These are phyloP conservation scores for Cosmopolites sordidus DNA, from an alignment of 2,888 invertebrate genomes.

Conservation along the genomic window DNA sequence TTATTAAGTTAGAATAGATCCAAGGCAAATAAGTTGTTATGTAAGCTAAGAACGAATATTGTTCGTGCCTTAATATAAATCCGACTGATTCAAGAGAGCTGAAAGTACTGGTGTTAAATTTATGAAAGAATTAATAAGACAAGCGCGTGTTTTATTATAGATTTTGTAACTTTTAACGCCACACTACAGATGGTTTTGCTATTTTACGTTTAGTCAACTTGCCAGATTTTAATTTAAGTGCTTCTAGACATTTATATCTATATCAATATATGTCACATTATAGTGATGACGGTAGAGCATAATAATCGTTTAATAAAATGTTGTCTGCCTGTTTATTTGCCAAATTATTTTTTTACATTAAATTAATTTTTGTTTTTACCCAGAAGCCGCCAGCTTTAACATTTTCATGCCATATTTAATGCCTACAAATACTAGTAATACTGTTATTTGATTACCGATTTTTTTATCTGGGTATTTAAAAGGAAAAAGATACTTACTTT, in stretches of 20 bases:
- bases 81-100: slow-evolving; percentile 9
- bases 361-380: no score
- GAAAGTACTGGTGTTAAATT: background rate
- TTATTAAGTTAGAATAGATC: slow-evolving; percentile 14
- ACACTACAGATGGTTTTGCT: slow-evolving; percentile 9
- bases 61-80: slow-evolving; percentile 17
- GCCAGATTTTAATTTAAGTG: slow-evolving; percentile 20
- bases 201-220: slow-evolving; percentile 17
- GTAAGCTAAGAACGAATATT: slow-evolving; percentile 14
- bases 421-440: no score
- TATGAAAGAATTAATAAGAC: background rate
- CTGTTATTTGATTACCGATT: no score
- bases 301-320: slow-evolving; percentile 4
- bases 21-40: slow-evolving; percentile 9
- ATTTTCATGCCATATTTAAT: no score
- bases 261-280: slow-evolving; percentile 15
- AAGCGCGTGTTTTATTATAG: background rate
- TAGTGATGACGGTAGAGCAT: slow-evolving; percentile 11
- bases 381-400: no score
- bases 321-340: slow-evolving; percentile 3
- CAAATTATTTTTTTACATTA: no score
- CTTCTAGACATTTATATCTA: slow-evolving; percentile 9
- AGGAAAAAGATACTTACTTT: slow-evolving; percentile 4
- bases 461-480: no score
- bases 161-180: slow-evolving; percentile 7